phyloP scores from a whole-genome alignment of 2,888 invertebrate species.

The Drosophila colorata region DNA sequence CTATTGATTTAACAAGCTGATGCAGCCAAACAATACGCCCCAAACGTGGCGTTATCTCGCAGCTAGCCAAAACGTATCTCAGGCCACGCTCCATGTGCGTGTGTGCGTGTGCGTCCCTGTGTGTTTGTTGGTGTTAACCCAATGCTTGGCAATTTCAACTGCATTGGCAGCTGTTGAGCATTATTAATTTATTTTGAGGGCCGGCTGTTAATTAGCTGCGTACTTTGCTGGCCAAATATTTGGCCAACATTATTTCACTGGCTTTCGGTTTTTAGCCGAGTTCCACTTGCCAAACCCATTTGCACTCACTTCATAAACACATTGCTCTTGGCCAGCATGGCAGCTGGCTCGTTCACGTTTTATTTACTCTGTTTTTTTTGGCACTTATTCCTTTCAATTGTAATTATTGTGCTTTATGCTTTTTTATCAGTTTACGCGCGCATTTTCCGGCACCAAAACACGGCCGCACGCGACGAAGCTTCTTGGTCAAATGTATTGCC shows the following conservation, averaged over 20 bases:
- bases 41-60: conserved; percentile 4
- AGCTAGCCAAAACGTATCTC: neutral
- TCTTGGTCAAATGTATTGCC: conserved; percentile 83
- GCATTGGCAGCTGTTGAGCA: conserved; percentile 50
- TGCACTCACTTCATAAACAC: conserved; percentile 49
- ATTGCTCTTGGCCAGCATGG: conserved; percentile 42
- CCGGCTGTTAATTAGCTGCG: conserved; percentile 61
- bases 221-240: conserved; percentile 65
- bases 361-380: conserved; percentile 31
- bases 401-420: conserved; percentile 40
- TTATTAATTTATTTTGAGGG: conserved; percentile 45
- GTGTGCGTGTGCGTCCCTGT: conserved; percentile 4
- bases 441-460: conserved; percentile 73
- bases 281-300: conserved; percentile 31
- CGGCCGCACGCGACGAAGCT: conserved; percentile 83
- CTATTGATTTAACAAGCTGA: conserved; percentile 76
- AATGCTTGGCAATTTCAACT: conserved; percentile 19
- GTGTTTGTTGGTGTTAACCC: conserved; percentile 21
- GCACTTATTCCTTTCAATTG: conserved; percentile 21
- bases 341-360: conserved; percentile 35
- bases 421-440: conserved; percentile 73
- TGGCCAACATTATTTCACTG: conserved; percentile 59
- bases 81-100: conserved; percentile 3
- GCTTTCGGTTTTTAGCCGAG: conserved; percentile 23
- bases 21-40: conserved; percentile 16